Base-by-base conservation (phyloP, 1,140 invertebrate genomes). In the Zaprionus camerounensis region DNA sequence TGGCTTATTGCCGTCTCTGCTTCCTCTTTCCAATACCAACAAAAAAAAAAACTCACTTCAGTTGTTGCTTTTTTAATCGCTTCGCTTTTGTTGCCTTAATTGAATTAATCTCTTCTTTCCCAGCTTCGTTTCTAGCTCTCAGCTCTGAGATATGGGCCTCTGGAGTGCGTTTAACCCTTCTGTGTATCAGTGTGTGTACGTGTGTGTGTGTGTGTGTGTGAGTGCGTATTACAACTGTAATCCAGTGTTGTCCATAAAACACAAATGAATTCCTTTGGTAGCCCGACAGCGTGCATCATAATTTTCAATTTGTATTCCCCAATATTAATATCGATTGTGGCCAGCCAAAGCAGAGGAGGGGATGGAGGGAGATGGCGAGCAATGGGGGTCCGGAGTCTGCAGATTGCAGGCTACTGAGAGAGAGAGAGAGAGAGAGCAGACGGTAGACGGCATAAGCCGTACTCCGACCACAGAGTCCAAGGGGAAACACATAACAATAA, bases 271-370 rank as follows among this genome's bases (percentile, higher is more conserved):
- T 70, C 59, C 49, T 68, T 56, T 62, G 58, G 58, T 20, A 17
- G 12, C 34, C 26, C 36, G 36, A 67, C 38, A 69, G 28, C 55
- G 28, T 69, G 59, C 64, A 55, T 80, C 80, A 87, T 88, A 87
- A 87, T 83, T 87, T 87, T 87, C 84, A 87, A 87, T 87, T 87
- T 88, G 67, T 83, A 83, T 75, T 70, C 80, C 80, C 71, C 77
- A 68, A 88, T 88, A 87, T 87, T 87, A 83, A 87, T 84, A 87
- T 88, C 84, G 84, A 88, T 87, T 87, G 82, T 57, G 71, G 69
- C 61, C 49, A 64, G 64, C 51, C 44, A 63, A 51, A 58, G 17
- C 13, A 20, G 20, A 13, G 53, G 62, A 71, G 72, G 76, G 22
- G 62, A 76, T 66, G 76, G 36, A 11, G 57, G 71, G 36, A 41